Conservation (phyloP, 2,113 vertebrate genomes). For the Cebidichthys violaceus region DNA sequence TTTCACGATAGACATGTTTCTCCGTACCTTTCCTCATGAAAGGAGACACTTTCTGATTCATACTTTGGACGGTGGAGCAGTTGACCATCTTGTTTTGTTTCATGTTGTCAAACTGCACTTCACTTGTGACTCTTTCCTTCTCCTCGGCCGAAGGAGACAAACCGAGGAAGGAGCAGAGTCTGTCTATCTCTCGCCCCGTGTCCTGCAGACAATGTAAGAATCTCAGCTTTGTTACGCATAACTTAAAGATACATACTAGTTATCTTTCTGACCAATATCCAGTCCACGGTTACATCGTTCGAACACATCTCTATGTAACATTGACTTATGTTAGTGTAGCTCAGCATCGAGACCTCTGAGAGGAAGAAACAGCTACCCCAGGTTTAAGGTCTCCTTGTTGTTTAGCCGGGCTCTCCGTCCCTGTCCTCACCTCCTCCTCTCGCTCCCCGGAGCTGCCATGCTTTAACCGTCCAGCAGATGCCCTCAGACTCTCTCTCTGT, state of each 20-base stretch:
- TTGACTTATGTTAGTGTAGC: neutral
- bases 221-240: neutral
- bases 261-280: neutral
- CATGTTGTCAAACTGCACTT: constrained; percentile 85
- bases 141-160: constrained; percentile 71
- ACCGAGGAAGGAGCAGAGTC: constrained; percentile 82
- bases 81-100: constrained; percentile 83
- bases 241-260: neutral
- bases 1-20: neutral
- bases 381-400: no score
- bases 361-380: no score
- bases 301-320: neutral
- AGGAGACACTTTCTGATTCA: constrained; percentile 71
- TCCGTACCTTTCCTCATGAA: constrained; percentile 83
- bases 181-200: constrained; percentile 73
- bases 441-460: no score
- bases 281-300: neutral
- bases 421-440: no score
- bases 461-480: no score
- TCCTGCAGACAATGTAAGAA: constrained; percentile 70
- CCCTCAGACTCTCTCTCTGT: no score
- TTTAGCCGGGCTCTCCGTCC: no score
- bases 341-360: no score
- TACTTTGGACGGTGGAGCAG: constrained; percentile 60
- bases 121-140: constrained; percentile 65